phyloP scores from a whole-genome alignment of 2,888 invertebrate species.

The Caenorhabditis zanzibari region DNA sequence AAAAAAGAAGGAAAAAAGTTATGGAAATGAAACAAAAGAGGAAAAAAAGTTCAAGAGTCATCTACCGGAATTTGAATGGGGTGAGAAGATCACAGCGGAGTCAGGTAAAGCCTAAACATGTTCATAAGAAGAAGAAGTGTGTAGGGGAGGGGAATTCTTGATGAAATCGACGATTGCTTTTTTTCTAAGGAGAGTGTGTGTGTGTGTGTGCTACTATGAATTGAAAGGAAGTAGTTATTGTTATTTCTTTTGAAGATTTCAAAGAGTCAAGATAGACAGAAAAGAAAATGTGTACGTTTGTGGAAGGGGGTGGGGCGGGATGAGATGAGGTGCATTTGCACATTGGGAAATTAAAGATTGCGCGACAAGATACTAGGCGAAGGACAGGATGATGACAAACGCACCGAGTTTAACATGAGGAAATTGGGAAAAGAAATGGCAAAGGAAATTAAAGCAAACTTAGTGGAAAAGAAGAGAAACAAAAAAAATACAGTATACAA shows the following conservation, averaged over 20 bases:
- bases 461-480: neutral
- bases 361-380: conserved; percentile 57
- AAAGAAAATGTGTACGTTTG: conserved; percentile 33
- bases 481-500: conserved; percentile 7
- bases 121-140: conserved; percentile 26
- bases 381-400: conserved; percentile 12
- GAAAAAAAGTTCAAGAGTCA: conserved; percentile 8
- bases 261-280: conserved; percentile 36
- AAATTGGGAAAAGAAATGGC: conserved; percentile 5
- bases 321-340: conserved; percentile 41
- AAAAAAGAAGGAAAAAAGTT: conserved; percentile 15
- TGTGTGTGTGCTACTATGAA: conserved; percentile 31
- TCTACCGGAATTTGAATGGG: conserved; percentile 58
- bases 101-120: conserved; percentile 37
- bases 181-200: conserved; percentile 12
- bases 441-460: conserved; percentile 36
- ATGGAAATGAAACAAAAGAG: conserved; percentile 10
- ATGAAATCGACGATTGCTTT: conserved; percentile 40
- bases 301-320: neutral
- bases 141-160: neutral
- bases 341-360: conserved; percentile 57
- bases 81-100: conserved; percentile 55
- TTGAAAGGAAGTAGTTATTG: conserved; percentile 66
- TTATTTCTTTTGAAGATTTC: conserved; percentile 65
- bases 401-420: neutral